Base-by-base conservation (phyloP, 1,140 invertebrate species). In the Leguminivora glycinivorella region DNA sequence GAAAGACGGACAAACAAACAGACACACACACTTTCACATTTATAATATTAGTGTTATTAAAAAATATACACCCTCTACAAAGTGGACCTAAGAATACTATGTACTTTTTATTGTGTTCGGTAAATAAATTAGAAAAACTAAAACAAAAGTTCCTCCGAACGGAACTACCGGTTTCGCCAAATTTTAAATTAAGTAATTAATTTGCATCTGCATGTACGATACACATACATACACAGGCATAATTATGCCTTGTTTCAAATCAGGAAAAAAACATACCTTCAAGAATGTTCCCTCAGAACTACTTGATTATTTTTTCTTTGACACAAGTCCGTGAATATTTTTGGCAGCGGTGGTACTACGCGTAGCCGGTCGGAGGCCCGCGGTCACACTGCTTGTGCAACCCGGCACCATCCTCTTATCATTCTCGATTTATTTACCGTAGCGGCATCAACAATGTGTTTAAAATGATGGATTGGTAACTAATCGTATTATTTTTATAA, bases 381-480 rank as follows among this genome's bases (percentile, higher is more conserved):
- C 47, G 47, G 47, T 22, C 19, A 52, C 47, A 52, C 47, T 52
- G 47, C 17, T 52, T 22, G 47, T 52, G 47, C 19, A 52, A 22
- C 47, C 47, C 47, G 47, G 19, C 47, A 52, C 47, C 47, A 52
- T 52, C 47, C 17, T 52, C 47, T 52, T 52, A 52, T 52, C 47
- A 52, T 52, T 52, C 47, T 9, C 47, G 7, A 52, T 52, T 52
- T 52, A 22, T 22, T 52, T 6, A 22, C 17, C 47, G 47, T 52
- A 52, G 6, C 47, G 7, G 47, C 47, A 22, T 9, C 17, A 52
- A 52, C 19, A 52, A 10, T 52, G 22, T 22, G 22, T 52, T 52
- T 52, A 17, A 19, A 7, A 3, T n/a, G 40, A n/a, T 43, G 40
- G n/a, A n/a, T 43, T 17, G 0, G 4, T 43, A 17, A n/a, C 40